Conservation (phyloP, 1,140 invertebrate genomes). For the Fopius arisanus region DNA sequence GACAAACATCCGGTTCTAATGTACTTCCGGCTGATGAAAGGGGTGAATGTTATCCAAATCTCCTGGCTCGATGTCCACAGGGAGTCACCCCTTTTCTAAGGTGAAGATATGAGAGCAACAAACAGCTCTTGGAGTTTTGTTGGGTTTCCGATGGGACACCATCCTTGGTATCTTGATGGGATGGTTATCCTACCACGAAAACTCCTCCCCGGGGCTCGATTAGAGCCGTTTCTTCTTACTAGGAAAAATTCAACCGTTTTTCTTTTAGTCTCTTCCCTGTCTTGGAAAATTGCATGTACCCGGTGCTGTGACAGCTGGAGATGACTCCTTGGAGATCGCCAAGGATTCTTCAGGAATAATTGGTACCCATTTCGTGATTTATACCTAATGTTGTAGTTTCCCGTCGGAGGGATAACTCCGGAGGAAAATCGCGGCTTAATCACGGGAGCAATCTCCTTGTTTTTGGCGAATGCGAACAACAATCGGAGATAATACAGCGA, state of each 20-base stretch:
- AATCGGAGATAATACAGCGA: too few relatives aligned
- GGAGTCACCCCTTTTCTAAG: background rate
- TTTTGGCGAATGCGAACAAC: too few relatives aligned
- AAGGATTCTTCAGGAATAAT: background rate
- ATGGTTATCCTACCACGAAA: slow-evolving; percentile 44
- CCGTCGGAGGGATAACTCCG: too few relatives aligned
- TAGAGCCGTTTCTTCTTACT: slow-evolving; percentile 48
- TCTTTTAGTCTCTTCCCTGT: background rate
- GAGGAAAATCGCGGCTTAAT: too few relatives aligned
- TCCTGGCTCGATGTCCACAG: slow-evolving; percentile 9
- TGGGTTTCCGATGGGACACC: slow-evolving; percentile 23
- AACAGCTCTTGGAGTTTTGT: slow-evolving; percentile 7
- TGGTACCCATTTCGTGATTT: too few relatives aligned
- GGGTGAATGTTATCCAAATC: slow-evolving; percentile 12
- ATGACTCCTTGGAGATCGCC: background rate
- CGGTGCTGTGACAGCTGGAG: slow-evolving; percentile 1
- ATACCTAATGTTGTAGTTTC: too few relatives aligned
- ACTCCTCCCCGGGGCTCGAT: slow-evolving; percentile 50
- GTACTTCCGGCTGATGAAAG: slow-evolving; percentile 52
- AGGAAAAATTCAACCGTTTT: slow-evolving; percentile 9
- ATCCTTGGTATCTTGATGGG: slow-evolving; percentile 24
- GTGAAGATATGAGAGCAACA: background rate
- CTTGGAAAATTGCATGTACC: background rate
- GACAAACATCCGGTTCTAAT: slow-evolving; percentile 55
- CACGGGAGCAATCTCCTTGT: too few relatives aligned